Base-by-base conservation (phyloP, 2,888 invertebrate species). In the Eupithecia inturbata region DNA sequence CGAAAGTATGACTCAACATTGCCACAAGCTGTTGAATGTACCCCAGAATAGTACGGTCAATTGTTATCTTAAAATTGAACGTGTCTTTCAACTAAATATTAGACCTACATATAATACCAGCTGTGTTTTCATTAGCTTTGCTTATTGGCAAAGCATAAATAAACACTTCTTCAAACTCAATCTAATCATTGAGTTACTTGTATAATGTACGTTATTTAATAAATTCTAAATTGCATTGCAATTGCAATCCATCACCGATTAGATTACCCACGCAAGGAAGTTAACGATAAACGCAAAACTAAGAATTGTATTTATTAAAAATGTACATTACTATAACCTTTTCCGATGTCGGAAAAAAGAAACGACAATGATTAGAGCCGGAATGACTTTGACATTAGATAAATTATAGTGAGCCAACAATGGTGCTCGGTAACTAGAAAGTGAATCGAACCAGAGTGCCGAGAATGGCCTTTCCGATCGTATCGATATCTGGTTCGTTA, bases 381-480 rank as follows among this genome's bases (percentile, higher is more conserved):
- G 84, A 90, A 88, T 87, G 84, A 88, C 86, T 89, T 89, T 88
- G 87, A 88, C 88, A 89, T 91, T 87, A 89, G 87, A 91, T 89
- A 89, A 89, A 92, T 91, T 91, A 91, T 85, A 88, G 82, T 82
- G 85, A 81, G 82, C 87, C 87, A 91, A 92, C 92, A 93, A 92
- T 91, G 87, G 91, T 83, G 84, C 82, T 84, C 85, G 85, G 88
- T 88, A 89, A 90, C 89, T 92, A 92, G 91, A 92, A 93, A 93
- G 92, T 92, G 89, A 91, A 88, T 87, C 88, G 88, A 84, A 85
- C 85, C 85, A 86, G 84, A 86, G 66, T 66, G 87, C 86, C 84
- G 86, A 87, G 89, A 90, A 89, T 89, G 88, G 88, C 87, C 88
- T 90, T 89, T 89, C 86, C 84, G 91, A 92, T 93, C 84, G 87